Percentiles rank a stretch among this genome's conserved stretches.
phyloP scores from a whole-genome alignment of 37 sponge, comb jelly and placozoan species.

The Spongilla lacustris region DNA sequence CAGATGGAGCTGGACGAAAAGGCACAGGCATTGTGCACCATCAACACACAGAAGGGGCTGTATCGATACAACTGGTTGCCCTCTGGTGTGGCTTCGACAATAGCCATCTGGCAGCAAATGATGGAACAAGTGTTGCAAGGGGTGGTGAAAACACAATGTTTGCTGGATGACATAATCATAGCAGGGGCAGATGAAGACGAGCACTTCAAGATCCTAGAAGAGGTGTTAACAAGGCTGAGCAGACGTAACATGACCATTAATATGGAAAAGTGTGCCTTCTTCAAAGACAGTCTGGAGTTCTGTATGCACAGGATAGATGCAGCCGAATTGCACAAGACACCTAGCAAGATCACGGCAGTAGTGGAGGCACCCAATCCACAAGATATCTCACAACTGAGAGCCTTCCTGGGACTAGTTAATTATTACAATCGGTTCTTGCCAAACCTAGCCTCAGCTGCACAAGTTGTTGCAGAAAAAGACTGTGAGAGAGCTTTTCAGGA shows the following conservation, averaged over 20 bases:
- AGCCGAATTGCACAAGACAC: slow-evolving; percentile 1
- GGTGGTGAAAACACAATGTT: not conserved
- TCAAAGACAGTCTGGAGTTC: not conserved
- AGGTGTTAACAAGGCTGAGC: slow-evolving; percentile 7
- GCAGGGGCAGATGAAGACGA: slow-evolving; percentile 14
- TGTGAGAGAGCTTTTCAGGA: not conserved
- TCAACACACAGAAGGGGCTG: slow-evolving; percentile 15
- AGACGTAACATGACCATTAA: slow-evolving; percentile 8
- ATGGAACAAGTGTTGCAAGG: slow-evolving; percentile 11
- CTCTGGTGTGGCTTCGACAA: slow-evolving; percentile 20
- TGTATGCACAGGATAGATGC: slow-evolving; percentile 4
- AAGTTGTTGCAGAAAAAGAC: not conserved
- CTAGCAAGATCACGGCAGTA: slow-evolving; percentile 29
- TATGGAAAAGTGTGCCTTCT: slow-evolving; percentile 5
- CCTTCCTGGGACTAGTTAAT: slow-evolving; percentile 32
- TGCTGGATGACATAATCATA: slow-evolving; percentile 30
- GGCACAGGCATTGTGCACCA: not conserved
- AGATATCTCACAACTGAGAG: slow-evolving; percentile 22
- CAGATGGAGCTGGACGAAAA: not conserved
- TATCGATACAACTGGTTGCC: slow-evolving; percentile 9
- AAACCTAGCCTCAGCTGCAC: slow-evolving; percentile 12
- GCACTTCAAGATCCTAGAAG: slow-evolving; percentile 23
- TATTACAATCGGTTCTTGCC: slow-evolving; percentile 25
- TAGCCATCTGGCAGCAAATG: slow-evolving; percentile 8
- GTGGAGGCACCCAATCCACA: slow-evolving; percentile 27